Percentiles rank a stretch among this genome's conserved stretches.
Conservation (phyloP, 1,140 invertebrate species). For the Dinothrombium tinctorium region DNA sequence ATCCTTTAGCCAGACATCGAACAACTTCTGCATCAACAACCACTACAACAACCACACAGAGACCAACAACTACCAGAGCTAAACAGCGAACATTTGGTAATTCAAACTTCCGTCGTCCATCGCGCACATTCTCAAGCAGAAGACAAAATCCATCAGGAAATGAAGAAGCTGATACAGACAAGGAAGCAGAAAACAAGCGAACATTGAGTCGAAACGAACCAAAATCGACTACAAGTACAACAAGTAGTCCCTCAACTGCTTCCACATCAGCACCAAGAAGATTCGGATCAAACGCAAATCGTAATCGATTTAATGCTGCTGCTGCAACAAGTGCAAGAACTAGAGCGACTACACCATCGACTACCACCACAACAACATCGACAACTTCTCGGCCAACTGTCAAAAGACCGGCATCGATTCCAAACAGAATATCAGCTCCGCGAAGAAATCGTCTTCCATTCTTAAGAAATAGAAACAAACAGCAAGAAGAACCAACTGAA, state of each 20-base stretch:
- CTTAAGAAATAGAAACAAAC: too few species aligned
- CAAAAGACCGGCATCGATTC: neutral
- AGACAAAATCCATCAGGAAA: too few species aligned
- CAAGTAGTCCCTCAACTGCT: neutral
- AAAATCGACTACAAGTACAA: neutral
- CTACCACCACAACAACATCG: neutral
- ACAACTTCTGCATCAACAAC: neutral
- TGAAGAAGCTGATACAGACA: neutral
- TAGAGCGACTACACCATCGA: neutral
- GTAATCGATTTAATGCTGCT: slow-evolving; percentile 1
- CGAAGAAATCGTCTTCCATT: too few species aligned
- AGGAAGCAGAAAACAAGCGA: neutral
- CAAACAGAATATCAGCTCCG: too few species aligned
- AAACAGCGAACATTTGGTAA: neutral
- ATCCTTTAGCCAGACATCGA: slow-evolving; percentile 1
- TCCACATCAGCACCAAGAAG: neutral
- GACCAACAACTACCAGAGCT: neutral
- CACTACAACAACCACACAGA: slow-evolving; percentile 4
- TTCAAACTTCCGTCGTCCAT: neutral
- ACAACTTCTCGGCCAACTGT: neutral
- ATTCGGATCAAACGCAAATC: neutral
- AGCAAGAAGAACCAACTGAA: too few species aligned
- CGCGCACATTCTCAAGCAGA: too few species aligned
- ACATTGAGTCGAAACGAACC: neutral
- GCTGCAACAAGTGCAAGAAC: neutral